Base-by-base conservation (phyloP, 2,797 vertebrate species). In the Champsocephalus gunnari region DNA sequence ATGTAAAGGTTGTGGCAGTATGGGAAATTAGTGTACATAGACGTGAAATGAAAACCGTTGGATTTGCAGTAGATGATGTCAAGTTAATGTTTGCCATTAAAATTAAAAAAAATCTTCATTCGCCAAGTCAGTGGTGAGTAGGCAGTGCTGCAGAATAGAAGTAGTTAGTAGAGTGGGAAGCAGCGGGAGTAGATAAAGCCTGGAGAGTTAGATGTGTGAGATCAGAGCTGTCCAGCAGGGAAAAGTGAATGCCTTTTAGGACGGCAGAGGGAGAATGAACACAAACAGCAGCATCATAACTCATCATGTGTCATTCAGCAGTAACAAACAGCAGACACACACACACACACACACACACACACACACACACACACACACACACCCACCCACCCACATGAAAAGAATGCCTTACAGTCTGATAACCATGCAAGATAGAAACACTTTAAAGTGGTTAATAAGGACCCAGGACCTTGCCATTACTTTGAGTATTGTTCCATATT, bases 331-430 rank as follows among this genome's bases (percentile, higher is more conserved):
- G n/a, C n/a, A n/a, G n/a, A 51, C 28, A 53, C 3, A 3, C 24
- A 24, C 24, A 24, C 24, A 24, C 24, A 24, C 24, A 24, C 3
- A 24, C 24, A 24, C 24, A 24, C 24, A 24, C 2, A 24, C 2
- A 24, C 2, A 24, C 3, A 24, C 24, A 24, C 24, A 24, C 24
- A 3, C 2, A 24, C 3, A 24, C 24, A 24, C 24, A 24, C 24
- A 2, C 24, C 3, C 24, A 2, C 24, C 2, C 60, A 88, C 82
- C 71, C 12, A 19, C 12, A 67, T 60, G 88, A 82, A 73, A 77
- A 86, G 75, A 90, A 90, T 92, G 91, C 90, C 91, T 92, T 93
- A 93, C 73, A 90, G 83, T 82, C 53, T 12, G 78, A 79, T 73
- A 75, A 86, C 72, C 84, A 80, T 83, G 67, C 81, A 73, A 78